Evolutionary conservation across 2,888 invertebrate species (phyloP), one percentile per base, ranked within the genome.

Genomic region (Nomada fucata): DNA sequence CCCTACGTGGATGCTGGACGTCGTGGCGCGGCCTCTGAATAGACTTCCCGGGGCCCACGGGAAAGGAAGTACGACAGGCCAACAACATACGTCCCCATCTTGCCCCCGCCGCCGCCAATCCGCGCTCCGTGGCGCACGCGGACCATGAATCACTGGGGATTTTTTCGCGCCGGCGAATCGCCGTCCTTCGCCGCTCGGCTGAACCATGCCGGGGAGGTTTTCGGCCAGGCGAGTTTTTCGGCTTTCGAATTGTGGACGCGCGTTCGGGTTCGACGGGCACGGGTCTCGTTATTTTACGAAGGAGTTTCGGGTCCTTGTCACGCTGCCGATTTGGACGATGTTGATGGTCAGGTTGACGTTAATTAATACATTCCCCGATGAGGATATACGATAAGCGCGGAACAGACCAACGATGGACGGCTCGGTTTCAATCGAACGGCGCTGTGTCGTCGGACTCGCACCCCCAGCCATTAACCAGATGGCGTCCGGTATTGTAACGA

Each of bases 11-110:
- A 89, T 88, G 89, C 88, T 88, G 87, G 86, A 87, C 86, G 83
- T 86, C 85, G 86, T 85, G 83, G 84, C 81, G 76, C 83, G 77
- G 86, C 86, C 89, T 89, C 90, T 90, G 90, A 91, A 91, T 90
- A 88, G 88, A 90, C 86, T 89, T 84, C 88, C 87, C 84, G 86
- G 86, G 86, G 86, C 84, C 76, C 85, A 76, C 86, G 84, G 86
- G 89, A 89, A 88, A 90, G 88, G 89, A 90, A 90, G 88, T 86
- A 86, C 84, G 88, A 85, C 86, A 76, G 84, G 83, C 86, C 86
- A 84, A 86, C 85, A 89, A 89, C 90, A 88, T 81, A 88, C 89
- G 90, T 89, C 88, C 86, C 84, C 87, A 71, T 75, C 68, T 61
- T 50, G 36, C 53, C 60, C 52, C 55, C 55, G 29, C 53, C 73